phyloP scores from a whole-genome alignment of 2,888 invertebrate species.

The Latrodectus hesperus region DNA sequence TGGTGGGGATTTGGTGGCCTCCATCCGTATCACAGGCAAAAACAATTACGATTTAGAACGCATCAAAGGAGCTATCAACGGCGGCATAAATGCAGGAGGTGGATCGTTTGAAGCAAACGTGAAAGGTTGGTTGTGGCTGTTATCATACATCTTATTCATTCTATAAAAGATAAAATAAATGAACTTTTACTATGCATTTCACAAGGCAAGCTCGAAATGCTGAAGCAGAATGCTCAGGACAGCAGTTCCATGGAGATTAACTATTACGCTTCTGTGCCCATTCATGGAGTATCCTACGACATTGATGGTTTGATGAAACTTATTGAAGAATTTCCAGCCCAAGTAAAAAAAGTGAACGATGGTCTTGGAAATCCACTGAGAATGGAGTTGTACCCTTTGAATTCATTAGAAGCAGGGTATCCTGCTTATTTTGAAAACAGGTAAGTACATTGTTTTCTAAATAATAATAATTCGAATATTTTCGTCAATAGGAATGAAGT shows the following conservation, averaged over 20 bases:
- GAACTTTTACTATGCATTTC: neutral
- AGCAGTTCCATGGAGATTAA: slow-evolving; percentile 63
- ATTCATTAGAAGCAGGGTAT: slow-evolving; percentile 14
- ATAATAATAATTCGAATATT: no score
- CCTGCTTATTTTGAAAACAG: slow-evolving; percentile 46
- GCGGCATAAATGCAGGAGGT: slow-evolving; percentile 33
- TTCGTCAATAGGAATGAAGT: neutral
- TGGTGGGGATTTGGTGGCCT: slow-evolving; percentile 62
- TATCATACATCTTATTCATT: neutral
- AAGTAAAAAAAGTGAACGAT: slow-evolving; percentile 53
- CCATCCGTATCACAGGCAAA: slow-evolving; percentile 31
- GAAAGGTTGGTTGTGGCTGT: slow-evolving; percentile 23
- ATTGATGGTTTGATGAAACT: slow-evolving; percentile 52
- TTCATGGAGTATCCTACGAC: slow-evolving; percentile 49
- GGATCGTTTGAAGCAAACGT: slow-evolving; percentile 41
- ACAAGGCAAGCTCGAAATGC: slow-evolving; percentile 43
- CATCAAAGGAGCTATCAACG: slow-evolving; percentile 50
- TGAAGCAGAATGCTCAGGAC: slow-evolving; percentile 41
- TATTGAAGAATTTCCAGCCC: slow-evolving; percentile 43
- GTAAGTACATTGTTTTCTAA: neutral
- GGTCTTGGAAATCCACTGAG: slow-evolving; percentile 54
- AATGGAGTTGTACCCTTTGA: slow-evolving; percentile 61
- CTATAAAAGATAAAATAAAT: neutral
- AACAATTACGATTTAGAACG: slow-evolving; percentile 37
- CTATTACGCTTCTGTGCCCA: slow-evolving; percentile 61